Percentiles rank a stretch among this genome's conserved stretches.
Evolutionary conservation across 2,797 vertebrate genomes (phyloP).

Genomic region (Oceanodroma leucorhoa): DNA sequence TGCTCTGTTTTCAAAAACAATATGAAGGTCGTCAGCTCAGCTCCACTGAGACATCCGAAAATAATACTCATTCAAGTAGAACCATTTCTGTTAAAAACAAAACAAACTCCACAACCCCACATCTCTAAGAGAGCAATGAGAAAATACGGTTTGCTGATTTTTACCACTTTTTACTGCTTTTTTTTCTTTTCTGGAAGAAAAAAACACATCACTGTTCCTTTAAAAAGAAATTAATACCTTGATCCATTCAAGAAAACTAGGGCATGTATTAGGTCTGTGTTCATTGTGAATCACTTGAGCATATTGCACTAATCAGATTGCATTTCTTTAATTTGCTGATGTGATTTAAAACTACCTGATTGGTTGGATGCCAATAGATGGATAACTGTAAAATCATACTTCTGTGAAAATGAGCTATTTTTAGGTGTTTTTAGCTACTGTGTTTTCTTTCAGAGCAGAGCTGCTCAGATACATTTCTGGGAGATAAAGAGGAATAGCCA

Average conservation of each 20-base stretch:
- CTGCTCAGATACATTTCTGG: not conserved
- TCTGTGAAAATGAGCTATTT: not conserved
- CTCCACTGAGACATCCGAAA: not conserved
- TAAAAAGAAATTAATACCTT: not conserved
- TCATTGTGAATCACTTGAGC: not conserved
- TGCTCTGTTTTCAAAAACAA: not conserved
- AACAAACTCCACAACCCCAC: not conserved
- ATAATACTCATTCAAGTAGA: not conserved
- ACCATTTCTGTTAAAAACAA: not conserved
- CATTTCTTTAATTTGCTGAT: conserved; percentile 25
- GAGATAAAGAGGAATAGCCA: not conserved
- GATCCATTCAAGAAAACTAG: conserved; percentile 7
- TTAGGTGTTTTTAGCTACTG: not conserved
- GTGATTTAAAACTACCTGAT: not conserved
- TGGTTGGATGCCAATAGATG: not conserved
- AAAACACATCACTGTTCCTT: not conserved
- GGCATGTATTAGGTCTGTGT: not conserved
- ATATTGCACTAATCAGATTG: conserved; percentile 32
- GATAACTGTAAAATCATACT: not conserved
- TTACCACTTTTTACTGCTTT: not conserved
- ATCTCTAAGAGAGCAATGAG: not conserved
- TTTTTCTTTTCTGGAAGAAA: not conserved
- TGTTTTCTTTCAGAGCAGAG: not conserved
- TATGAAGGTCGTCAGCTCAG: not conserved
- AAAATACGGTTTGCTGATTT: not conserved